Evolutionary conservation across 2,888 invertebrate genomes (phyloP).

Genomic region (Diloba caeruleocephala): DNA sequence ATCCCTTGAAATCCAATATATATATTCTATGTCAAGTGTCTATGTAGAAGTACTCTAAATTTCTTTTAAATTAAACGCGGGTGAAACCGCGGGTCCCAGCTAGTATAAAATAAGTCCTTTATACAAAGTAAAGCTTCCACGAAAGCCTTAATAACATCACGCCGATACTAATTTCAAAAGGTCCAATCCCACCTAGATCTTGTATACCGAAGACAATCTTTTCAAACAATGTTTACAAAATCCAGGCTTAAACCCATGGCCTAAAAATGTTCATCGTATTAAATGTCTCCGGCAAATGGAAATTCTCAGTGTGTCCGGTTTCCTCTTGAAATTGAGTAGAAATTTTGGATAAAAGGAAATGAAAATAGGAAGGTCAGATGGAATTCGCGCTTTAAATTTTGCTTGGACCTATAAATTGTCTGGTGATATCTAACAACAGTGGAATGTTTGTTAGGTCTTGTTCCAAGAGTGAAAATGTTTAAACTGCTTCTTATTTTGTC

Average conservation of each 20-base stretch:
- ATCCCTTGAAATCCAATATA: too few species aligned
- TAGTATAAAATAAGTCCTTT: too few species aligned
- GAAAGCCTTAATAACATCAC: constrained; percentile 24
- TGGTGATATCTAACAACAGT: not conserved
- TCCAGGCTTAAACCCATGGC: constrained; percentile 9
- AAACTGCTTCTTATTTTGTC: too few species aligned
- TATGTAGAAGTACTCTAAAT: too few species aligned
- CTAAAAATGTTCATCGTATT: constrained; percentile 24
- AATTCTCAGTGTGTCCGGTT: constrained; percentile 47
- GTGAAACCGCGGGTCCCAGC: too few species aligned
- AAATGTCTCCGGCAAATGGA: constrained; percentile 35
- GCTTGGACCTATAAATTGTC: constrained; percentile 32
- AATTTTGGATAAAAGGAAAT: constrained; percentile 45
- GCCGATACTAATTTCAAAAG: constrained; percentile 26
- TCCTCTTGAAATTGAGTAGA: constrained; percentile 34
- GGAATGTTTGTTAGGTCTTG: too few species aligned
- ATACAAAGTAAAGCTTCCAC: constrained; percentile 15
- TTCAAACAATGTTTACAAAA: constrained; percentile 20
- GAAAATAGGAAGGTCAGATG: constrained; percentile 29
- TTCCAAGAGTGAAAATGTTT: not conserved
- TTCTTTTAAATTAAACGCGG: too few species aligned
- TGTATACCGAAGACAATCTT: constrained; percentile 29
- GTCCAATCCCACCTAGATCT: constrained; percentile 14
- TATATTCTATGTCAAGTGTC: too few species aligned
- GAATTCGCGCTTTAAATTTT: constrained; percentile 29